These are phyloP conservation scores for Pseudois nayaur DNA, from an alignment of 2,113 vertebrate genomes.

Conservation along the genomic window DNA sequence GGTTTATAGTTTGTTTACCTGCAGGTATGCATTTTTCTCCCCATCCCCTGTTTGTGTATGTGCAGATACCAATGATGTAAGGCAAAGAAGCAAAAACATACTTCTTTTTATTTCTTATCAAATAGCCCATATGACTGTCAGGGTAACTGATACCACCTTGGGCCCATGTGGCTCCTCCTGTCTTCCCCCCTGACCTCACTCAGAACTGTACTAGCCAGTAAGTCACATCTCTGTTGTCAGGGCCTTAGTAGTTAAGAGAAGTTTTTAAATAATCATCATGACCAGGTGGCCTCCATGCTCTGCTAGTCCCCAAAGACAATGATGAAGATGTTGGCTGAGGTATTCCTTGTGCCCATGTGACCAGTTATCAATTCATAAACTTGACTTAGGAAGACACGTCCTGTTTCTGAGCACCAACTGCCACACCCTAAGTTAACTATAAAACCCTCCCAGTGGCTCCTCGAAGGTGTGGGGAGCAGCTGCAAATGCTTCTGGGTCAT, in stretches of 20 bases:
- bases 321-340: neutral
- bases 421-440: neutral
- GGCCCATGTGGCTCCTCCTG: neutral
- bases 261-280: neutral
- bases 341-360: neutral
- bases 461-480: neutral
- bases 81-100: slow-evolving; percentile 1
- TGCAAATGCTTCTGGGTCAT: neutral
- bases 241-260: neutral
- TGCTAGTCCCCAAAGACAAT: neutral
- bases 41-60: neutral
- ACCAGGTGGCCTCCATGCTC: neutral
- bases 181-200: neutral
- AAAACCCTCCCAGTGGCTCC: neutral
- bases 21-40: neutral
- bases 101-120: neutral
- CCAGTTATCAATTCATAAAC: neutral
- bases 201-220: neutral
- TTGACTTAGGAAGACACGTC: neutral
- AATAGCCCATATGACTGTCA: neutral
- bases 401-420: neutral
- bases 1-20: neutral
- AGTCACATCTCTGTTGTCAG: neutral
- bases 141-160: neutral
- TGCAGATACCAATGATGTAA: neutral